Evolutionary conservation across 2,888 invertebrate species (phyloP), one percentile per base, ranked within the genome.

Genomic region (Ophion costatus): DNA sequence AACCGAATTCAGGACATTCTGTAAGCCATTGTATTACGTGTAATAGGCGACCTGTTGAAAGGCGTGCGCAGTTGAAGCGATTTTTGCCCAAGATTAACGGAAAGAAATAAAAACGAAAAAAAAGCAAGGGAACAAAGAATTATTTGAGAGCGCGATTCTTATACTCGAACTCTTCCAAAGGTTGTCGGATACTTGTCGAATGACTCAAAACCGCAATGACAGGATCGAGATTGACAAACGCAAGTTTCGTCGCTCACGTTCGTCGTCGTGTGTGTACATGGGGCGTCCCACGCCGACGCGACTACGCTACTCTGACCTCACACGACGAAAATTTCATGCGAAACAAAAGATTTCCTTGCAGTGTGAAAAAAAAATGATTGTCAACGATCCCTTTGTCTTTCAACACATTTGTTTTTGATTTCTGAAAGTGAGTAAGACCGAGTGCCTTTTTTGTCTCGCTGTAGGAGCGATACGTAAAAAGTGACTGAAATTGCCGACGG

Each of bases 191-290:
- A 82, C 73, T 74, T 63, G 63, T 67, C 73, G 76, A 51, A 82
- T 85, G 85, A 85, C 82, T 85, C 85, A 85, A 85, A 85, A 20
- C 75, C 67, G 42, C 82, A 38, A 74, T 45, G 63, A 24, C 63
- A 57, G 67, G 56, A 63, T 67, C 77, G 61, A 73, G 78, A 67
- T 76, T 63, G 69, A 77, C 57, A 42, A 69, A 78, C 78, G 78
- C 70, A 67, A 75, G 81, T 76, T 84, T 82, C 56, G 59, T 63
- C 63, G 42, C 69, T 38, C 45, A 9, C 38, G 38, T 6, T 42
- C 56, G n/a, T 51, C 24, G 20, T 33, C 10, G 38, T 56, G 42
- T 42, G 38, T 56, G 42, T 42, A 66, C 56, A 51, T 70, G 63
- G 56, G 61, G 22, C 20, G 2, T 66, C 56, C 33, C 51, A 57